Conservation (phyloP, 2,113 vertebrate species). For the Lasiurus borealis region DNA sequence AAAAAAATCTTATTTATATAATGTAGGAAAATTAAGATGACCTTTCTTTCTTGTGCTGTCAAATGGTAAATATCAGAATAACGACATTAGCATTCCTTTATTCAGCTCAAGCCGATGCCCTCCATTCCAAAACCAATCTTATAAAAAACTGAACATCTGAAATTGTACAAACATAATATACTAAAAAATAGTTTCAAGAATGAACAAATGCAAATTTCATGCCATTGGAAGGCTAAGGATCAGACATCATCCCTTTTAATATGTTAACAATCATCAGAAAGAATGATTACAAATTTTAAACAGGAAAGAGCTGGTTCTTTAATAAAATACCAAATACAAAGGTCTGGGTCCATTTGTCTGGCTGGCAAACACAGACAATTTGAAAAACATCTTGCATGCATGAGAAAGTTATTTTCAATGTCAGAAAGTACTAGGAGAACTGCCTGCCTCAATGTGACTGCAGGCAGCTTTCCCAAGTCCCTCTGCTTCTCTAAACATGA, state of each 20-base stretch:
- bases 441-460: slow-evolving; percentile 50
- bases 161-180: background rate
- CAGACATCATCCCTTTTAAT: slow-evolving; percentile 27
- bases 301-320: slow-evolving; percentile 20
- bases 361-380: slow-evolving; percentile 55
- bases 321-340: slow-evolving; percentile 47
- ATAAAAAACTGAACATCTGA: slow-evolving; percentile 10
- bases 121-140: background rate
- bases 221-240: background rate
- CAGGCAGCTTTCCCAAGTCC: slow-evolving; percentile 73
- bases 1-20: background rate
- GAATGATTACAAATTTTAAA: background rate
- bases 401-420: slow-evolving; percentile 59
- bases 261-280: slow-evolving; percentile 20
- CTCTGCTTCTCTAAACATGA: slow-evolving; percentile 67
- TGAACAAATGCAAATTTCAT: slow-evolving; percentile 41
- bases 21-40: slow-evolving; percentile 2
- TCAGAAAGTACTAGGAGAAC: slow-evolving; percentile 67
- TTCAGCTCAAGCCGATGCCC: background rate
- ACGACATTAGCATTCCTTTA: background rate
- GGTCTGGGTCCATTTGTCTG: slow-evolving; percentile 37
- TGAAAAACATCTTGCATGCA: slow-evolving; percentile 75
- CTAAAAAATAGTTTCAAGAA: slow-evolving; percentile 46
- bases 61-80: slow-evolving; percentile 49
- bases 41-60: slow-evolving; percentile 70